Base-by-base conservation (phyloP, 2,113 vertebrate genomes). In the Alouatta palliata region DNA sequence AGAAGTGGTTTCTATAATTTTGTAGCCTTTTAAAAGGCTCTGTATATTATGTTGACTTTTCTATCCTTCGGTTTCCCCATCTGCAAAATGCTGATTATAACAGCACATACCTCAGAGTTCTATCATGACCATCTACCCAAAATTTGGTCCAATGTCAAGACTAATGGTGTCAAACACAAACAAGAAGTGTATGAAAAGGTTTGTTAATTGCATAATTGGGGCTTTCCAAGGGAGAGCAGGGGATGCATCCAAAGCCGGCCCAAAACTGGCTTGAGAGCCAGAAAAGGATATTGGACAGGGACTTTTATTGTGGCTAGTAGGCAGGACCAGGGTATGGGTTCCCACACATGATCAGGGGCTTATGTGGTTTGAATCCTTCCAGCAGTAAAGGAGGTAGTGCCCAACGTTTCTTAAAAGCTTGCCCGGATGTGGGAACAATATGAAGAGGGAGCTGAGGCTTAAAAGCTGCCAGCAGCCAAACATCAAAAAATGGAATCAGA, bases 381-480 rank as follows among this genome's bases (percentile, higher is more conserved):
- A 37, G 5, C 27, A 10, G 17, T 40, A 82, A 89, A 84, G 32
- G 40, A 82, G 0, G 21, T 21, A 52, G 54, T 14, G 35, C 16
- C n/a, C 17, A 71, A 64, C n/a, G 45, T 91, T 97, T 95, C 66
- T 93, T 84, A 45, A 71, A 61, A 93, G 47, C 58, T 93, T 93
- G 56, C 45, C n/a, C 20, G 68, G 20, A 93, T 47, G 14, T 52
- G 6, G 23, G 9, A 94, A 85, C 40, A 73, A 81, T 58, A 71
- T 19, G 52, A 90, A 47, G 37, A 16, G 27, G 35, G 6, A 20
- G 5, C 12, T 19, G 54, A 83, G 5, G 9, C 23, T n/a, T 76
- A 77, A 95, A 96, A 68, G 8, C 64, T 79, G 21, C 71, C 64
- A 71, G n/a, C 23, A 73, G 10, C 76, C 37, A 87, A 89, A n/a